Evolutionary conservation across 2,888 invertebrate species (phyloP).

Genomic region (Ophion costatus): DNA sequence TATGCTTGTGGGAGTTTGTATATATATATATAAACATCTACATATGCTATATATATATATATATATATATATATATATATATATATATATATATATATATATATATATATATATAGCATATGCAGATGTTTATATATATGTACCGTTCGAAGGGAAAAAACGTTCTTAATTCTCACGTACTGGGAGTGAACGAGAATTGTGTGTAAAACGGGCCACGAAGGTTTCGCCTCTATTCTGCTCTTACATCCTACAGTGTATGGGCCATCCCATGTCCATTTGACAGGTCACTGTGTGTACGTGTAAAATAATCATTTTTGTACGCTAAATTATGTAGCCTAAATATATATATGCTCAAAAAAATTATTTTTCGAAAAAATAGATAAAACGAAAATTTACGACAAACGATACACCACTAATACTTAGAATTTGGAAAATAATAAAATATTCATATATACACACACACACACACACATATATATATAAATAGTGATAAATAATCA

Average conservation of each 20-base stretch:
- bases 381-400: too few species aligned
- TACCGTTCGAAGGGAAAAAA: slow-evolving; percentile 53
- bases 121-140: neutral
- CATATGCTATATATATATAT: neutral
- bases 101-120: neutral
- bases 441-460: too few species aligned
- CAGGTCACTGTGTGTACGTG: neutral
- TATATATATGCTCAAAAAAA: too few species aligned
- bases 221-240: slow-evolving; percentile 28
- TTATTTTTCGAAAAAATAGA: too few species aligned
- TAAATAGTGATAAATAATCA: too few species aligned
- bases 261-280: neutral
- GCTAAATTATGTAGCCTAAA: too few species aligned
- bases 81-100: neutral
- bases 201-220: slow-evolving; percentile 52
- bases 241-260: neutral
- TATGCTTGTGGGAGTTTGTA: neutral
- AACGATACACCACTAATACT: too few species aligned
- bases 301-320: too few species aligned
- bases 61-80: neutral
- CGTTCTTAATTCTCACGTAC: slow-evolving; percentile 55
- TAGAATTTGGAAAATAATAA: too few species aligned
- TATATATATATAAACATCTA: neutral
- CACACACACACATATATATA: too few species aligned
- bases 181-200: slow-evolving; percentile 45